phyloP scores from a whole-genome alignment of 1,140 invertebrate species.

The Bombus terrestris region DNA sequence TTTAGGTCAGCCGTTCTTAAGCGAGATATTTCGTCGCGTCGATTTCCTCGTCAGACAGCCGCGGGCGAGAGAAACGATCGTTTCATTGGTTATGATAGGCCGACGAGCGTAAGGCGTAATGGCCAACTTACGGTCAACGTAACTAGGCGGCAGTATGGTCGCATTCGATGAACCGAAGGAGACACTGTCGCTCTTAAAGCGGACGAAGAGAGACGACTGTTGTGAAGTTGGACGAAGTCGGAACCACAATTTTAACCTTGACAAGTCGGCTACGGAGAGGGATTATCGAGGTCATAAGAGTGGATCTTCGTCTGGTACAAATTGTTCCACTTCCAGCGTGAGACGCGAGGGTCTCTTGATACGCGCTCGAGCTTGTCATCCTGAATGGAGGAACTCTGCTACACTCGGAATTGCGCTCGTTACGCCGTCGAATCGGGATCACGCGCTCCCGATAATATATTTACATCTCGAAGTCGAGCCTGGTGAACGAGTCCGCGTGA shows the following conservation, averaged over 20 bases:
- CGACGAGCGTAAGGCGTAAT: neutral
- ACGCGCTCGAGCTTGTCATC: slow-evolving; percentile 28
- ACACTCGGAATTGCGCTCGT: slow-evolving; percentile 6
- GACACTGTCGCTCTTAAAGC: neutral
- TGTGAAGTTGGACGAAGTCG: neutral
- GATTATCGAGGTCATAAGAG: slow-evolving; percentile 57
- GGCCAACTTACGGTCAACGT: slow-evolving; percentile 15
- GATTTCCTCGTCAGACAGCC: neutral
- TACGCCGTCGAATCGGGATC: neutral
- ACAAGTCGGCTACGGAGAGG: slow-evolving; percentile 33
- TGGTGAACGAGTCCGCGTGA: too few species aligned
- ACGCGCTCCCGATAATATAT: neutral
- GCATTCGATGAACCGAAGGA: slow-evolving; percentile 11
- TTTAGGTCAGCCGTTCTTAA: neutral
- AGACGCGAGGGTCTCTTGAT: slow-evolving; percentile 16
- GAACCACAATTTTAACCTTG: slow-evolving; percentile 50
- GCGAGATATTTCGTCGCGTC: slow-evolving; percentile 3
- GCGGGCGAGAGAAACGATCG: slow-evolving; percentile 12
- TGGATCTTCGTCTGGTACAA: slow-evolving; percentile 50
- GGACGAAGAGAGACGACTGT: neutral
- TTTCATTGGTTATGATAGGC: slow-evolving; percentile 16
- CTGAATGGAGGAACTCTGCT: slow-evolving; percentile 21
- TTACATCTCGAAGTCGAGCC: neutral
- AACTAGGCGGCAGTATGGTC: slow-evolving; percentile 9
- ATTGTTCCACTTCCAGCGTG: slow-evolving; percentile 45